Evolutionary conservation across 2,797 vertebrate genomes (phyloP).

Genomic region (Lacerta bilineata): DNA sequence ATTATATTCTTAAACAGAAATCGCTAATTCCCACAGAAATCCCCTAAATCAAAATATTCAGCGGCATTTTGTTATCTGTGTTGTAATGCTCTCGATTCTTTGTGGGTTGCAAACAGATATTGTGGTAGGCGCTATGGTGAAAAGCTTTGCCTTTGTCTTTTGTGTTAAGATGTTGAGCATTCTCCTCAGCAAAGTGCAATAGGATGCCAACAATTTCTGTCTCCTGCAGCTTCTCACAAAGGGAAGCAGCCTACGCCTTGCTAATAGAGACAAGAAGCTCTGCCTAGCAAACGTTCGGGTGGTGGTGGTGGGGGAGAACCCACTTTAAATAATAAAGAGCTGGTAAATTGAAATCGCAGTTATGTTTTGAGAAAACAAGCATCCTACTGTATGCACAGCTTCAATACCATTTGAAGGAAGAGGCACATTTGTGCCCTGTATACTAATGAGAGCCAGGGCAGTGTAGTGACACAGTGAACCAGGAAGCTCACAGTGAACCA

Average conservation of each 20-base stretch:
- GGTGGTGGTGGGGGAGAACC: constrained; percentile 54
- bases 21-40: constrained; percentile 78
- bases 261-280: constrained; percentile 75
- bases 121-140: constrained; percentile 72
- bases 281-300: constrained; percentile 73
- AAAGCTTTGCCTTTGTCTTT: constrained; percentile 77
- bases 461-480: neutral
- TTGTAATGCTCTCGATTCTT: constrained; percentile 71
- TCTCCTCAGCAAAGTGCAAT: constrained; percentile 80
- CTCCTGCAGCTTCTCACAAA: constrained; percentile 81
- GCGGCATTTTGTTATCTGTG: constrained; percentile 73
- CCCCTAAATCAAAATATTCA: constrained; percentile 70
- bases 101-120: constrained; percentile 75
- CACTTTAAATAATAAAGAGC: constrained; percentile 77
- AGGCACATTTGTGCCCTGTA: constrained; percentile 60
- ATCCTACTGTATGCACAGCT: constrained; percentile 57
- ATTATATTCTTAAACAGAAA: constrained; percentile 65
- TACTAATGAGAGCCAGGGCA: constrained; percentile 43
- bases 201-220: constrained; percentile 80
- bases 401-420: constrained; percentile 55
- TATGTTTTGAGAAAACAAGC: constrained; percentile 68
- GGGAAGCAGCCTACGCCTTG: constrained; percentile 66
- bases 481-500: constrained; percentile 7
- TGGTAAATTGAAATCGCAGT: constrained; percentile 69
- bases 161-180: constrained; percentile 70